These are phyloP conservation scores for Spilogale gracilis DNA, from an alignment of 2,113 vertebrate genomes.

Conservation along the genomic window DNA sequence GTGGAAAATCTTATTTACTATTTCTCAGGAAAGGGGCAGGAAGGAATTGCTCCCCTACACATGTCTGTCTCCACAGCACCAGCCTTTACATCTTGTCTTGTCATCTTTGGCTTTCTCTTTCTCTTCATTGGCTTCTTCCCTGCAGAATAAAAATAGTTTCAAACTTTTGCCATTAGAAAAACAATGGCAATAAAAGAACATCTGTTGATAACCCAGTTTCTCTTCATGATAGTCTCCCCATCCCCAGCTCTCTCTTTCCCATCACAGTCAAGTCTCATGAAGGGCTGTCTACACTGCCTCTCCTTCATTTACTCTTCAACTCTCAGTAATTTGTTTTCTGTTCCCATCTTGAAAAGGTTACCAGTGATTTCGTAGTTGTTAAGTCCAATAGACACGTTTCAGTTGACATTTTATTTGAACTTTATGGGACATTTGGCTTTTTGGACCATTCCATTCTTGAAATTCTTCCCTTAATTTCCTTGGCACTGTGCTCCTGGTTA, in stretches of 20 bases:
- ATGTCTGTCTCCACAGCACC: neutral
- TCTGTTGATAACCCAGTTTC: neutral
- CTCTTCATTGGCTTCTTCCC: neutral
- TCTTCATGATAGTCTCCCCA: neutral
- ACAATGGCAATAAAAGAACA: neutral
- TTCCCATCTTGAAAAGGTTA: conserved; percentile 22
- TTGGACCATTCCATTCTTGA: conserved; percentile 3
- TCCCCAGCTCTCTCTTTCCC: neutral
- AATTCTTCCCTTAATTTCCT: conserved; percentile 10
- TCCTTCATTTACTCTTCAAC: neutral
- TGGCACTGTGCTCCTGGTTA: neutral
- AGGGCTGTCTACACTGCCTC: neutral
- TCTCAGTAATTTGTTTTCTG: neutral
- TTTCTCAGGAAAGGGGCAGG: neutral
- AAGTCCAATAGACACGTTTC: neutral
- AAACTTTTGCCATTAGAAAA: neutral
- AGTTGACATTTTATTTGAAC: conserved; percentile 51
- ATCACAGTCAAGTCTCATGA: neutral
- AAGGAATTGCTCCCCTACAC: neutral
- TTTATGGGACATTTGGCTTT: conserved; percentile 49
- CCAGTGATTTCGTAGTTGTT: conserved; percentile 9
- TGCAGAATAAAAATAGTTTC: neutral
- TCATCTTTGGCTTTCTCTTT: neutral
- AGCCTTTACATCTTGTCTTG: neutral
- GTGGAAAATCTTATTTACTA: neutral